Base-by-base conservation (phyloP, 1,140 invertebrate genomes). In the Sminthurides bifidus region DNA sequence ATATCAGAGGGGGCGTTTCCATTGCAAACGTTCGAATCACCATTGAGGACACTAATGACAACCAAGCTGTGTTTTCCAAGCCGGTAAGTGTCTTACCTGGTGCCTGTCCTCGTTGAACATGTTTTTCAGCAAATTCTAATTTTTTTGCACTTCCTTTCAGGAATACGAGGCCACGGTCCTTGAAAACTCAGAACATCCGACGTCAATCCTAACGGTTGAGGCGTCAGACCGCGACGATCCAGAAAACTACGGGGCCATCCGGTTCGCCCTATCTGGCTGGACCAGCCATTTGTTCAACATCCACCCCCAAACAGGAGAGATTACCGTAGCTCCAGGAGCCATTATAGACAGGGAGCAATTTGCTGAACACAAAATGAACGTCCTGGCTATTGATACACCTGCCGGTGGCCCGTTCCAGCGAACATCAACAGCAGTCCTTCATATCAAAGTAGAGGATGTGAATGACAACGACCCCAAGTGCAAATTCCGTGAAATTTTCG, bases 401-500 rank as follows among this genome's bases (percentile, higher is more conserved):
- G 26, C 26, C 8, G 78, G 78, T 1, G 79, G 80, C 3, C 76
- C 77, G 0, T 79, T 83, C 38, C 79, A 83, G 50, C 76, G 77
- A 51, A 77, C 77, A 21, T 72, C 77, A 2, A 70, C 73, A 21
- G 79, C 71, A 23, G 66, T 66, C 26, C 69, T 74, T 12, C 26
- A 48, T 14, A 63, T 66, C 21, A 45, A 24, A 17, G 57, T 63
- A 14, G 45, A 23, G 4, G 58, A 53, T 61, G 33, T 46, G 2
- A 89, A 92, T 65, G 87, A 92, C 59, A 89, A 88, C 68, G 75
- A 82, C 17, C 84, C 84, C 0, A 65, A 56, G 29, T 72, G 75
- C 70, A 49, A 60, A 27, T 56, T 62, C 1, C 71, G 72, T 59
- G 68, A 70, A 37, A 65, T 70, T 4, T 65, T 72, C 24, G 65